Evolutionary conservation across 2,888 invertebrate genomes (phyloP), one percentile per base, ranked within the genome.

Genomic region (Ophion costatus): DNA sequence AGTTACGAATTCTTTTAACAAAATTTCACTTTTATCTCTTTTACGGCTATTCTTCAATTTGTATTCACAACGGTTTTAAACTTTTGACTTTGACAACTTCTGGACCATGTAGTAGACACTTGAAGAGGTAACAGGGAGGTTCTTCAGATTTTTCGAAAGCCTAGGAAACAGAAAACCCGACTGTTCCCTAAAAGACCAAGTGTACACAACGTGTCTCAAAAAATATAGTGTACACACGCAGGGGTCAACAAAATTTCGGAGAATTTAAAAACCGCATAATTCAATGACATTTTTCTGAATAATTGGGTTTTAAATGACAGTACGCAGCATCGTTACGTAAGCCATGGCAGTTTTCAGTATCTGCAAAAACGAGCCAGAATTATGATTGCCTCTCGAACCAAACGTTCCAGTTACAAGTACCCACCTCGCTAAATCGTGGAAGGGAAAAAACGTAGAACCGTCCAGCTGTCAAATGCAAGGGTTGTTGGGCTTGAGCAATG

Each of bases 371-470:
- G 11, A 59, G 20, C 10, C 17, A 38, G 14, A 22, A 14, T 10
- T 29, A 64, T 33, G 6, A 24, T 61, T 33, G 9, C 22, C 9
- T 22, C 6, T 10, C 1, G 20, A 51, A 2, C 5, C 51, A 14
- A 51, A 51, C 17, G 51, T 51, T 51, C 14, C 51, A 3, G 0
- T 0, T 0, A 20, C 57, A 70, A 56, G 11, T 33, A 38, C 14
- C 94, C 92, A 95, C 95, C 84, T 93, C 91, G 59, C 94, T 95
- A 83, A 95, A 95, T 51, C 94, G 94, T 71, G 93, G 92, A 24
- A 95, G 91, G 0, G 95, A 95, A 9, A 95, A 91, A 10, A 94
- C 94, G 87, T 95, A 95, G 88, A 95, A 94, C 90, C 17, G 14
- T 51, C 51, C 51, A 51, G 51, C 51, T 51, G 59, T 82, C 63